Base-by-base conservation (phyloP, 2,113 vertebrate species). In the Hyperopisus bebe region DNA sequence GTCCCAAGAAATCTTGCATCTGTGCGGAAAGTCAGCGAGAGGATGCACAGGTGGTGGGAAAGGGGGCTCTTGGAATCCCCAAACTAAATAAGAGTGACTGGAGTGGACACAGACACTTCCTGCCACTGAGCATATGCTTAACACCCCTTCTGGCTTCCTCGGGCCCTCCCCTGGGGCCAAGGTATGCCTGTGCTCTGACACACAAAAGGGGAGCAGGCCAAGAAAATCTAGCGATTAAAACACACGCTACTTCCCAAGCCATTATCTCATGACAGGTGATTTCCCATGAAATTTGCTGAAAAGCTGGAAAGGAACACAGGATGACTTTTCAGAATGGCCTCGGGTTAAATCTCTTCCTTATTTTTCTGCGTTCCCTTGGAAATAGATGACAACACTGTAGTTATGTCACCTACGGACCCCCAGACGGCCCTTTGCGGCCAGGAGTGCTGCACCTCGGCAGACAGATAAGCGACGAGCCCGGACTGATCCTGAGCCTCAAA, bases 1-100 rank as follows among this genome's bases (percentile, higher is more conserved):
- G 89, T 90, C 88, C 90, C 91, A 80, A 74, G 91, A 92, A 90
- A 91, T 85, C 66, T 88, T 89, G 90, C 92, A 93, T 92, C 91
- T 92, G 91, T 74, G 80, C 80, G 44, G 51, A 88, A 89, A 90
- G 84, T 83, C 39, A 46, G 50, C 3, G 24, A 86, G 47, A 83
- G 89, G 90, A 90, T 53, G 58, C 89, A 91, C 91, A 91, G 89
- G 92, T 91, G 90, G 88, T 90, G 89, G 91, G 50, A 88, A 89
- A 48, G 58, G 19, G 35, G 24, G 21, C 31, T 19, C 50, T 27
- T 84, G 77, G 87, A 90, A 90, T 87, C 89, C 87, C 87, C 50
- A 58, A 77, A 89, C 82, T 89, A 90, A 91, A 90, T 89, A 90
- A 66, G 88, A 89, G 86, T 11, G 55, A 42, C 31, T 3, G 42